A percentile compares a stretch with the other conserved stretches of the same genome.
Conservation (phyloP, 2,797 vertebrate genomes). For the Erethizon dorsatum region DNA sequence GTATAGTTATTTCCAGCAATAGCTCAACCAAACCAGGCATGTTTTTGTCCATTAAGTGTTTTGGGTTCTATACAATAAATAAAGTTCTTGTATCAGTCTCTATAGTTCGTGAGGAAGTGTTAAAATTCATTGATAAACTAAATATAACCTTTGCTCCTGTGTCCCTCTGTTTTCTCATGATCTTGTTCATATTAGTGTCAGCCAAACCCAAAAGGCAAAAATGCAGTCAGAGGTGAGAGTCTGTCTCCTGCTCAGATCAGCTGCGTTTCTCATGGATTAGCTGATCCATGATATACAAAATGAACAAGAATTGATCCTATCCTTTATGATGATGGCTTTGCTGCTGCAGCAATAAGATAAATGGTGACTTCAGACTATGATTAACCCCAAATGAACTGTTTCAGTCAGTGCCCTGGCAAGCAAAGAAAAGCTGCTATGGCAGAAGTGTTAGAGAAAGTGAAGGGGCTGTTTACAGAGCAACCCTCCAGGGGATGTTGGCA, state of each 20-base stretch:
- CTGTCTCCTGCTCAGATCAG: conserved; percentile 56
- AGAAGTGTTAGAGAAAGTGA: background rate
- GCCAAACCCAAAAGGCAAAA: conserved; percentile 61
- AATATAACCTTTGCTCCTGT: background rate
- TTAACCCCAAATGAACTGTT: conserved; percentile 77
- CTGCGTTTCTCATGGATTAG: conserved; percentile 72
- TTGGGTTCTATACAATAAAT: background rate
- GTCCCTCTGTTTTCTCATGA: conserved; percentile 27
- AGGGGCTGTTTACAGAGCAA: background rate
- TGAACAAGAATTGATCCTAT: conserved; percentile 77
- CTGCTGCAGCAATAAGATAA: conserved; percentile 77
- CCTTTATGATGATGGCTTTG: conserved; percentile 75
- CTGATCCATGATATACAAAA: conserved; percentile 71
- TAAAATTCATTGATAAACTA: background rate
- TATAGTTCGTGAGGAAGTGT: background rate
- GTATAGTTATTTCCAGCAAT: background rate
- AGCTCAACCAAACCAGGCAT: background rate
- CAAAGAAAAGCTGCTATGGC: conserved; percentile 37
- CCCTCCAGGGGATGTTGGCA: background rate
- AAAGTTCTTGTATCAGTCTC: background rate
- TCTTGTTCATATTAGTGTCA: conserved; percentile 26
- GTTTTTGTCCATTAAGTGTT: background rate
- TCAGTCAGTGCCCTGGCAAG: conserved; percentile 34
- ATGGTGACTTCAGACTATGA: conserved; percentile 74
- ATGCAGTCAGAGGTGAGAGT: conserved; percentile 40